phyloP scores from a whole-genome alignment of 2,888 invertebrate species.

The Hartigia nigra region DNA sequence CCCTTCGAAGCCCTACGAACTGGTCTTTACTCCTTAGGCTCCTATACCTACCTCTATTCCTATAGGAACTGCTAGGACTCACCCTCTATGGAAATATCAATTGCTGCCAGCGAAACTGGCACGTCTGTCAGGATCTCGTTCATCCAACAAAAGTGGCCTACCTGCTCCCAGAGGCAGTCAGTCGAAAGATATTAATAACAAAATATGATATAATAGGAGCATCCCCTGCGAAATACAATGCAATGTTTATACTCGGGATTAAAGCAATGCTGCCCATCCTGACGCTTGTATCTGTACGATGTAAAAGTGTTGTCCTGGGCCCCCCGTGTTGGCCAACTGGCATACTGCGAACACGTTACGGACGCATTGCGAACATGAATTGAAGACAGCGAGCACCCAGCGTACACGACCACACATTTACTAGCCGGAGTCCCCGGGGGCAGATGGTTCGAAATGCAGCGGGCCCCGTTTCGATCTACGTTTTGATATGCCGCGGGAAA shows the following conservation, averaged over 20 bases:
- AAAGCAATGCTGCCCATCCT: constrained; percentile 52
- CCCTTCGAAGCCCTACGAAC: background rate
- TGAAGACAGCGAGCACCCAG: background rate
- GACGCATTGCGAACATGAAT: background rate
- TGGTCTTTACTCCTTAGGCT: background rate
- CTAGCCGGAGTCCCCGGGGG: constrained; percentile 28
- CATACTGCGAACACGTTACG: background rate
- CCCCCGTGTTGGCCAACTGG: background rate
- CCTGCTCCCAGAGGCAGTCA: constrained; percentile 58
- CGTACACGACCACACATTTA: constrained; percentile 28
- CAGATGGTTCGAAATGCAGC: constrained; percentile 50
- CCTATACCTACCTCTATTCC: background rate
- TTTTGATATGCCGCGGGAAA: constrained; percentile 50
- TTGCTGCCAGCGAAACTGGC: background rate
- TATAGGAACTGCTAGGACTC: background rate
- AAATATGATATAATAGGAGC: constrained; percentile 65
- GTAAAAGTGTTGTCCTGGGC: constrained; percentile 17
- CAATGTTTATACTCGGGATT: constrained; percentile 64
- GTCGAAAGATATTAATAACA: constrained; percentile 66
- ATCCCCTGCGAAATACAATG: constrained; percentile 62
- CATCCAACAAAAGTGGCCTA: constrained; percentile 56
- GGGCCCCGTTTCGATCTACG: constrained; percentile 41
- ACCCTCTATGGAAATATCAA: constrained; percentile 2
- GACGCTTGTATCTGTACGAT: background rate
- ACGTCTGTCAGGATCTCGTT: constrained; percentile 32